Conservation (phyloP, 1,140 invertebrate species). For the Pogonus chalceus region DNA sequence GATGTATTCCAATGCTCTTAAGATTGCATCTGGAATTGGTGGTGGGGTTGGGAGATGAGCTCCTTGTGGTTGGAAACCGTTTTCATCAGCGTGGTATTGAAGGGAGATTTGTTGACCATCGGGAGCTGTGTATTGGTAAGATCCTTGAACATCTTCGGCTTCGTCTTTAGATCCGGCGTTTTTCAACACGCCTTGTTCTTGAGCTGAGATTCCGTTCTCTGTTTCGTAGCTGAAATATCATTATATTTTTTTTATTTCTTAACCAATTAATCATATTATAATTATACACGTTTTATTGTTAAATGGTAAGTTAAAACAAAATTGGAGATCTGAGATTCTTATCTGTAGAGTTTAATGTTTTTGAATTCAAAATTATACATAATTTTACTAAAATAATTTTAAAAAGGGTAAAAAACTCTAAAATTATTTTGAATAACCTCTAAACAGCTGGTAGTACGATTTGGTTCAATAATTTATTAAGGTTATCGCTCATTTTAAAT, state of each 20-base stretch:
- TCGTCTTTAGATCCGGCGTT: conserved; percentile 28
- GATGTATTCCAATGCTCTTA: conserved; percentile 40
- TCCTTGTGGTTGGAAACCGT: conserved; percentile 51
- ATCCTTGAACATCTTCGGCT: conserved; percentile 25
- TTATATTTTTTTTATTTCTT: neutral
- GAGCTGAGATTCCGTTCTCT: conserved; percentile 43
- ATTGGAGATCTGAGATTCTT: neutral
- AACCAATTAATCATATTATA: neutral
- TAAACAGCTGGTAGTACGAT: no score
- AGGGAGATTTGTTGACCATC: conserved; percentile 27
- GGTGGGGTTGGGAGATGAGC: conserved; percentile 44
- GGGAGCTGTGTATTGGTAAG: conserved; percentile 28
- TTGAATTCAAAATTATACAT: no score
- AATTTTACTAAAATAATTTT: no score
- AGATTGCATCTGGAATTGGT: conserved; percentile 43
- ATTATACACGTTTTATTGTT: neutral
- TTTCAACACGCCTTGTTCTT: conserved; percentile 41
- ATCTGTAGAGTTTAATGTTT: neutral
- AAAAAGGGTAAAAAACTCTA: no score
- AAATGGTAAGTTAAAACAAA: neutral
- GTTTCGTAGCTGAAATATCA: conserved; percentile 32
- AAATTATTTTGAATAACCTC: no score
- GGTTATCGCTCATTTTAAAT: no score
- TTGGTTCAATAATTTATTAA: no score
- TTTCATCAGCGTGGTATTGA: conserved; percentile 50